Evolutionary conservation across 2,113 vertebrate species (phyloP).

Genomic region (Cygnus atratus): DNA sequence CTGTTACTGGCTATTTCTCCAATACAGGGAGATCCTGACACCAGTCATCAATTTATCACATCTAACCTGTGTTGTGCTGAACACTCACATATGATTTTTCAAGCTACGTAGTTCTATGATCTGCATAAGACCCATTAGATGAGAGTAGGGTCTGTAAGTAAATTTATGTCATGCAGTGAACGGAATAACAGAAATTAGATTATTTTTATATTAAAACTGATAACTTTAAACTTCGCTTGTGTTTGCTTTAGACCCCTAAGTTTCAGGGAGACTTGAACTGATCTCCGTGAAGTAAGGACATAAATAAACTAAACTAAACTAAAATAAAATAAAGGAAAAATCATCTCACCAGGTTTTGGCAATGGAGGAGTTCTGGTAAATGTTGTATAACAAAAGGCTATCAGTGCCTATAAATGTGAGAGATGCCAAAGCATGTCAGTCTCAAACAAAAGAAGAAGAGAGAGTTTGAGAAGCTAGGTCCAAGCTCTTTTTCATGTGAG

Average conservation of each 20-base stretch:
- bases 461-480: not conserved
- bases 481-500: not conserved
- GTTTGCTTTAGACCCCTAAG: not conserved
- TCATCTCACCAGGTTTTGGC: not conserved
- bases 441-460: not conserved
- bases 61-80: not conserved
- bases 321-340: not conserved
- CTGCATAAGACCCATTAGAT: not conserved
- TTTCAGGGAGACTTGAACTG: not conserved
- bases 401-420: not conserved
- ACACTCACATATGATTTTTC: not conserved
- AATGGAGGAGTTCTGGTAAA: not conserved
- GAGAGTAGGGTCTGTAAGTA: not conserved
- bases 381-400: not conserved
- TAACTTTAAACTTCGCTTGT: not conserved
- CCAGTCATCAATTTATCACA: not conserved
- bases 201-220: not conserved
- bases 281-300: not conserved
- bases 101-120: not conserved
- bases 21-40: not conserved
- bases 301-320: not conserved
- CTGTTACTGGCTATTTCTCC: not conserved
- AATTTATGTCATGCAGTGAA: not conserved
- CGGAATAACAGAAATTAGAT: not conserved
- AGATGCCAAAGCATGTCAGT: not conserved